Percentiles rank a stretch among this genome's conserved stretches.
phyloP scores from a whole-genome alignment of 2,888 invertebrate genomes.

The Tenthredo amoena region DNA sequence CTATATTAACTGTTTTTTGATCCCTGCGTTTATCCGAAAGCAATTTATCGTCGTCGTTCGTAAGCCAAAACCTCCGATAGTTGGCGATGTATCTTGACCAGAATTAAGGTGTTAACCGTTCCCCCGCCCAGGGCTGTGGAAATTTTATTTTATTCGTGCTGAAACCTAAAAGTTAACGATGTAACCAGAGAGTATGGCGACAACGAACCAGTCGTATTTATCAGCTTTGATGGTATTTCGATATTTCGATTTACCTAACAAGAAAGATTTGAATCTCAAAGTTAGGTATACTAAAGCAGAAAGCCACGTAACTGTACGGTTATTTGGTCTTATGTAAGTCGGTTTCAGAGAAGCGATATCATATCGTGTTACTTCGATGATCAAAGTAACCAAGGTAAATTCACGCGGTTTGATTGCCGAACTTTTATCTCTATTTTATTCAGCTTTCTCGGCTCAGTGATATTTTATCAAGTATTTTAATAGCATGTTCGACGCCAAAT shows the following conservation, averaged over 20 bases:
- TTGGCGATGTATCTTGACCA: not conserved
- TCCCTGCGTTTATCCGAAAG: not conserved
- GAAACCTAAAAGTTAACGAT: not conserved
- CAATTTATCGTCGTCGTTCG: not conserved
- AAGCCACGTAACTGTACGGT: not conserved
- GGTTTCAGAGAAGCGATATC: not conserved
- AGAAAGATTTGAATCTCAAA: not conserved
- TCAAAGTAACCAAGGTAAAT: not conserved
- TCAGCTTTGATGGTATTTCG: not conserved
- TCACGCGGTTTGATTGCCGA: not conserved
- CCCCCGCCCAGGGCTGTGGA: not conserved
- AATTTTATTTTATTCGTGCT: not conserved
- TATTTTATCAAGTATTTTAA: not conserved
- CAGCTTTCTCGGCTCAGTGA: not conserved
- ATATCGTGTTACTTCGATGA: not conserved
- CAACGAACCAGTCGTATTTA: not conserved
- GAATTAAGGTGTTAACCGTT: not conserved
- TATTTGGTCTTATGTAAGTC: not conserved
- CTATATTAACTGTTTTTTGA: not conserved
- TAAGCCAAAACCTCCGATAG: not conserved
- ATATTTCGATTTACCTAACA: not conserved
- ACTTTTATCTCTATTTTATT: not conserved
- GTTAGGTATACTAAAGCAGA: not conserved
- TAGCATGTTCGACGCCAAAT: not conserved
- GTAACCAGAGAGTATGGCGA: not conserved